phyloP scores from a whole-genome alignment of 2,113 vertebrate genomes.

The Enhydra lutris region DNA sequence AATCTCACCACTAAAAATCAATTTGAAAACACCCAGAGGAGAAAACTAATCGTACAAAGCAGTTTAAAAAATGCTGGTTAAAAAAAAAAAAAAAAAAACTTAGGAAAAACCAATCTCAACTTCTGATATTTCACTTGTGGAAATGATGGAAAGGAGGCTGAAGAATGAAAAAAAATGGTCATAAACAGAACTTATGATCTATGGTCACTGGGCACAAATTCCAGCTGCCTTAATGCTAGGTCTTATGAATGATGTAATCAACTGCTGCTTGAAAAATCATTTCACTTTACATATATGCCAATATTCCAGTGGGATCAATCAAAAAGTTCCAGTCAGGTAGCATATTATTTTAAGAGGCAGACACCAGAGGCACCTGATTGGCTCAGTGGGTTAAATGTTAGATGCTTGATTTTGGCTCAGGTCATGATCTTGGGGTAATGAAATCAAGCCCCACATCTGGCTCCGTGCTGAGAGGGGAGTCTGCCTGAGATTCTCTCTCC shows the following conservation, averaged over 20 bases:
- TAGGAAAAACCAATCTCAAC: background rate
- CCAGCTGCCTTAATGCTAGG: background rate
- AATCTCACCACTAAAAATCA: constrained; percentile 43
- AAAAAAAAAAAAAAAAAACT: background rate
- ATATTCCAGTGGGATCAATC: background rate
- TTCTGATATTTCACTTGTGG: background rate
- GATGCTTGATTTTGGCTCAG: background rate
- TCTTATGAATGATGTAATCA: background rate
- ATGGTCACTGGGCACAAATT: background rate
- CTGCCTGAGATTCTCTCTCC: background rate
- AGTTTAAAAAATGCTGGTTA: background rate
- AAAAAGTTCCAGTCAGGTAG: background rate
- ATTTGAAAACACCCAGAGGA: constrained; percentile 37
- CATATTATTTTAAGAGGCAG: background rate
- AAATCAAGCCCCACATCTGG: background rate
- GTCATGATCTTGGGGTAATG: background rate
- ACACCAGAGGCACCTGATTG: background rate
- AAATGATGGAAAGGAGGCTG: background rate
- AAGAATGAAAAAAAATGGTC: background rate
- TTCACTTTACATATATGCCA: background rate
- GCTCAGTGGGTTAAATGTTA: background rate
- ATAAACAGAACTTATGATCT: background rate
- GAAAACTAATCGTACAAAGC: background rate
- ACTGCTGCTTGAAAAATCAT: background rate
- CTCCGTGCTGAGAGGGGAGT: background rate